Evolutionary conservation across 2,797 vertebrate genomes (phyloP), one percentile per base, ranked within the genome.

Genomic region (Crax fasciolata): DNA sequence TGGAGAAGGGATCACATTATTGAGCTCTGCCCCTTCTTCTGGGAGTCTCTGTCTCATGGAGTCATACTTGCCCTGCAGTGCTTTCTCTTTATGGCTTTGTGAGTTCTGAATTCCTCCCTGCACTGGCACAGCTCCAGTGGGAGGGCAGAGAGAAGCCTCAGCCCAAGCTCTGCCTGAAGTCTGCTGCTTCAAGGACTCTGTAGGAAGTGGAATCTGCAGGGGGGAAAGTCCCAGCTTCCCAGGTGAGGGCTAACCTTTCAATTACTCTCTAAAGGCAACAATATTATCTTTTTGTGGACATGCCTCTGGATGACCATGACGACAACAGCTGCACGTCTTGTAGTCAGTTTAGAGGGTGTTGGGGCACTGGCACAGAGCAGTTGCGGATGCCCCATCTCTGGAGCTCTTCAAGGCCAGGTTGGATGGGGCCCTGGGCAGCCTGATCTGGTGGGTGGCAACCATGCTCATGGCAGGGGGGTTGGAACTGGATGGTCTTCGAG

Each of bases 61-160:
- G 75, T 91, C 93, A 75, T 87, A 39, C 38, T 75, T 92, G 49
- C 79, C 93, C 75, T 96, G 44, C 68, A 54, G 95, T 80, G 73
- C 82, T 89, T 91, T 92, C 82, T 80, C 75, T 62, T 39, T 4
- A 80, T 58, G 79, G 46, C 72, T 78, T 57, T 54, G 65, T 87
- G 87, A 76, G 8, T 87, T 87, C 21, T 68, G 73, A 75, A 75
- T 89, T 94, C 78, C 41, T 65, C 28, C 67, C 63, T 51, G 27
- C 16, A 9, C 76, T 91, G 81, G 85, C 91, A 27, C 9, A 10
- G 72, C 84, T 87, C 76, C 87, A 85, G 68, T 0, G 0, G 58
- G 49, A 89, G 70, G 72, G 93, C 87, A 89, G 65, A 74, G 79
- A 75, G 49, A 75, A 83, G 20, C 71, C 24, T 70, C 89, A 82